These are phyloP conservation scores for Nilaparvata lugens DNA, from an alignment of 1,140 invertebrate genomes.

Conservation along the genomic window DNA sequence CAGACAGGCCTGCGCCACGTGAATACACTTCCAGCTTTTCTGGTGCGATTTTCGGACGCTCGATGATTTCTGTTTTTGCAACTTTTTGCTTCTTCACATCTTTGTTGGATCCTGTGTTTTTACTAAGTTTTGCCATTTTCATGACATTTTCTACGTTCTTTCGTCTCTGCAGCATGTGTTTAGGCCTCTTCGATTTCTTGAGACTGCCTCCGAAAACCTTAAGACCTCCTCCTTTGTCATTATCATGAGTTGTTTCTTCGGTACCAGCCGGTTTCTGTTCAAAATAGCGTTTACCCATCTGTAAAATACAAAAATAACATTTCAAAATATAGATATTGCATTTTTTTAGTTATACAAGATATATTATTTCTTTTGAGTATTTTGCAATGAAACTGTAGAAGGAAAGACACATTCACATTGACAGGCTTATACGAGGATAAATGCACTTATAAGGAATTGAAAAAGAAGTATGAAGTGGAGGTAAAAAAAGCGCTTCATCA, in stretches of 20 bases:
- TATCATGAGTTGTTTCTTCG: not conserved
- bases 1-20: slow-evolving; percentile 47
- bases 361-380: too few relatives aligned
- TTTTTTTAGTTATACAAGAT: too few relatives aligned
- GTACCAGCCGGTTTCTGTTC: not conserved
- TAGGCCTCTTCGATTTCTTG: not conserved
- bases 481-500: too few relatives aligned
- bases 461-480: too few relatives aligned
- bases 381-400: too few relatives aligned
- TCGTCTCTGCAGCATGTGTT: not conserved
- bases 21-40: slow-evolving; percentile 47
- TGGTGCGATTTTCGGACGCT: slow-evolving; percentile 7
- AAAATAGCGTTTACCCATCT: not conserved
- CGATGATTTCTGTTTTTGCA: not conserved
- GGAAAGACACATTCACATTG: too few relatives aligned
- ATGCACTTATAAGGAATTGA: too few relatives aligned
- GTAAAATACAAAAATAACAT: not conserved
- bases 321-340: not conserved
- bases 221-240: not conserved
- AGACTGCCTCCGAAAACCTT: not conserved
- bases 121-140: not conserved
- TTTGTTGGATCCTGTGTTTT: not conserved
- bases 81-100: not conserved
- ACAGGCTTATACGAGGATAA: too few relatives aligned
- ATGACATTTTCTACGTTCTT: not conserved